These are phyloP conservation scores for Triplophysa yarkandensis DNA, from an alignment of 2,797 vertebrate genomes.

Conservation along the genomic window DNA sequence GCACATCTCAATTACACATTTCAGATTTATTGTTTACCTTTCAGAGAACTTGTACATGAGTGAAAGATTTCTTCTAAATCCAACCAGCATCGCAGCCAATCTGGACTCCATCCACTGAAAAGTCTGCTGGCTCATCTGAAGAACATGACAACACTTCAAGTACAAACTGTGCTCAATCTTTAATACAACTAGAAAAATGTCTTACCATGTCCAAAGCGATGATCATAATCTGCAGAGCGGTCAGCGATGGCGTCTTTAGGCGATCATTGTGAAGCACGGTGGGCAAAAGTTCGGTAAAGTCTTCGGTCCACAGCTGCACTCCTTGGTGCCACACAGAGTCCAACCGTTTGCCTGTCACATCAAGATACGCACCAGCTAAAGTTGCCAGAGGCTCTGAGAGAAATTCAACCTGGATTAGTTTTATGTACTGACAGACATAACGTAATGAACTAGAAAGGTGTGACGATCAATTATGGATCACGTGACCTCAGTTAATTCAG, in stretches of 20 bases:
- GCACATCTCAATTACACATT: background rate
- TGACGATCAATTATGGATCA: no score
- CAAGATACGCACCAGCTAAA: slow-evolving; percentile 82
- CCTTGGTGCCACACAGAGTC: slow-evolving; percentile 76
- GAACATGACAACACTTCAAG: slow-evolving; percentile 9
- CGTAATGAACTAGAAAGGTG: no score
- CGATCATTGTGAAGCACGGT: slow-evolving; percentile 72
- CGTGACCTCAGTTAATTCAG: no score
- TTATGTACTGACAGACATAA: background rate
- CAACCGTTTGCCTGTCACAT: slow-evolving; percentile 76
- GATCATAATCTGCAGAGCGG: slow-evolving; percentile 60
- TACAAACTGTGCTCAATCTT: background rate
- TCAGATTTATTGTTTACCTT: slow-evolving; percentile 71
- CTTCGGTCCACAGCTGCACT: slow-evolving; percentile 64
- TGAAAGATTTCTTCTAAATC: slow-evolving; percentile 75
- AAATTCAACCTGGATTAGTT: slow-evolving; percentile 19
- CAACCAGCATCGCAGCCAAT: slow-evolving; percentile 72
- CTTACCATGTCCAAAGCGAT: slow-evolving; percentile 78
- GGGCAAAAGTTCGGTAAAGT: slow-evolving; percentile 71
- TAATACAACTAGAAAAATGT: slow-evolving; percentile 3
- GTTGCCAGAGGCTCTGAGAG: slow-evolving; percentile 79
- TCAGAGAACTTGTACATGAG: slow-evolving; percentile 77
- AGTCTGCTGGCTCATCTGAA: slow-evolving; percentile 74
- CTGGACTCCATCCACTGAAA: slow-evolving; percentile 77
- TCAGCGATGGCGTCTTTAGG: slow-evolving; percentile 69